Evolutionary conservation across 2,113 vertebrate genomes (phyloP), one percentile per base, ranked within the genome.

Genomic region (Callaeas wilsoni): DNA sequence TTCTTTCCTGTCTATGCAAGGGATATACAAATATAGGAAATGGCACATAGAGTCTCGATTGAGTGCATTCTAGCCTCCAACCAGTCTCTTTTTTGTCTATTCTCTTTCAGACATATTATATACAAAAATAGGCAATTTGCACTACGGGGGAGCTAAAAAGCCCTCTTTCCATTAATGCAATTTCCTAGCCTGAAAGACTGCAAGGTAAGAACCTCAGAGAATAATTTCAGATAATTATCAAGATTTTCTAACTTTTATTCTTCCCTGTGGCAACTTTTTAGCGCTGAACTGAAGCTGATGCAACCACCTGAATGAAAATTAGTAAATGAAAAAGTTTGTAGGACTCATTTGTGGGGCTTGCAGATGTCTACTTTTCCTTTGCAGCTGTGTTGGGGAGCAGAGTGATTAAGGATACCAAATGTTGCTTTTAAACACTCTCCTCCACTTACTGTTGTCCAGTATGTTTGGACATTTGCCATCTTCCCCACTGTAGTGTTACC

Each of bases 191-290:
- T 84, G 75, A 87, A 85, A 87, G 70, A 68, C 12, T 50, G 59
- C 59, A 91, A 94, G 47, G 39, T 87, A 93, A 84, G 77, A 93
- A 93, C 47, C 47, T 84, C 44, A 64, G 60, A 84, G 86, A 90
- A 59, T 39, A 64, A 92, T 92, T 92, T 81, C 52, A 68, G 60
- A 56, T 74, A 92, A 92, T 90, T 90, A 92, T 55, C 23, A 74
- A 83, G 83, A 90, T 88, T 85, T 74, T 88, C 71, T 84, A 70
- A 67, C 74, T 95, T 88, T 80, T 86, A 86, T 80, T 93, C 74
- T 60, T 94, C 44, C 60, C 60, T 29, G 22, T 46, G 69, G 79
- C 47, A 80, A 17, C 52, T 63, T 93, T 84, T 84, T 59, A 81
- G 29, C 60, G 47, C 64, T 53, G 79, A 80, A 70, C 42, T 47